Evolutionary conservation across 2,797 vertebrate genomes (phyloP), one percentile per base, ranked within the genome.

Genomic region (Gorsachius magnificus): DNA sequence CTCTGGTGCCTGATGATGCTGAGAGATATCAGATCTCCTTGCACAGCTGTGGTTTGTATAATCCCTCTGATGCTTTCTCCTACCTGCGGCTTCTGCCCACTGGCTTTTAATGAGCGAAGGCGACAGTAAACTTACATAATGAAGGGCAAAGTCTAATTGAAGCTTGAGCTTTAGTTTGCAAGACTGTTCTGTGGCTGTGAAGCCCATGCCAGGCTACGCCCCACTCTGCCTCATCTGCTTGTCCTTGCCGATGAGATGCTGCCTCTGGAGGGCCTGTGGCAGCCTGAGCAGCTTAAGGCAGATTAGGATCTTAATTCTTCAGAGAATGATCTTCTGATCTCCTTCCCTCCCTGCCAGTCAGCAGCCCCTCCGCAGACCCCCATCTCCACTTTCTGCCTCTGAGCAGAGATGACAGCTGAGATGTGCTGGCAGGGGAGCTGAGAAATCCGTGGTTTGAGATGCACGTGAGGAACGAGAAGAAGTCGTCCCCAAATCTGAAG

Each of bases 241-340:
- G 43, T 80, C 88, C 88, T 90, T 64, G 88, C 46, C 0, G 0
- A n/a, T 25, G 87, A 71, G 72, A 74, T 53, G 88, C 85, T 61
- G 90, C 91, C 83, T 96, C 86, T 3, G 94, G 93, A 95, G 91
- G 77, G 93, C 78, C 60, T 3, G 0, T 60, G 9, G 18, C 18
- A 16, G 38, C 1, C 89, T 91, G 91, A 93, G 89, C 81, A 78
- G 21, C 11, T 96, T 92, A 93, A 87, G 4, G 75, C 78, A 93
- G 92, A 93, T 96, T 81, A 95, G 54, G 78, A 94, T 93, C 78
- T 93, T 94, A 87, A 94, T 69, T 95, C 81, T 92, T 81, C 83
- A 83, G 92, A 94, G 94, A 94, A 58, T 17, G 83, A 92, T 96
- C 81, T 90, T 85, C 94, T 94, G 96, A 96, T 93, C 94, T 92